Evolutionary conservation across 2,888 invertebrate species (phyloP), one percentile per base, ranked within the genome.

Genomic region (Galerucella nymphaeae): DNA sequence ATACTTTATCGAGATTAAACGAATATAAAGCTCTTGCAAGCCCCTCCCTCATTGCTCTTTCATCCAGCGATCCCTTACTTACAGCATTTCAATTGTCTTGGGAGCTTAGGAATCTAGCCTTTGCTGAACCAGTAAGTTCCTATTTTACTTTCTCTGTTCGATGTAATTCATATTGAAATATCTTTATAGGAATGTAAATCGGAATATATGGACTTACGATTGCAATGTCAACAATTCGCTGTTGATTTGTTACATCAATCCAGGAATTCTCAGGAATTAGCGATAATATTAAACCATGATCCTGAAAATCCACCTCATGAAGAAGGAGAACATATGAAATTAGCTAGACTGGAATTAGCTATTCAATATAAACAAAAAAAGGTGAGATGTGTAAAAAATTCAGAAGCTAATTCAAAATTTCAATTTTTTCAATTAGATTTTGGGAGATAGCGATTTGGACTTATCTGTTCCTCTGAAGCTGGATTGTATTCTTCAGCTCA

Each of bases 31-130:
- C 98, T 0, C 87, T 98, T 68, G 94, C 97, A 0, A 96, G 96
- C 82, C 97, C 98, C 0, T 97, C 97, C 0, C 90, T 98, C 65
- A 98, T 98, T 78, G 96, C 97, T 0, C 88, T 98, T 48, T 97
- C 96, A 45, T 96, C 96, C 10, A 93, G 91, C 72, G 98, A 98
- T 87, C 98, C 98, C 1, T 91, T 98, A 69, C 88, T 97, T 78
- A 97, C 97, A 0, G 96, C 98, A 16, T 98, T 98, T 85, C 94
- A 98, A 85, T 88, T 98, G 62, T 96, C 97, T 70, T 98, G 97
- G 96, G 98, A 99, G 83, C 88, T 99, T 38, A 89, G 96, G 77
- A 93, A 94, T 82, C 89, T 99, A 78, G 95, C 96, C 4, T 93
- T 94, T 81, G 92, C 97, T 67, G 99, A 97, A 85, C 96, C 95